phyloP scores from a whole-genome alignment of 1,140 invertebrate genomes.

The Argopecten irradians region DNA sequence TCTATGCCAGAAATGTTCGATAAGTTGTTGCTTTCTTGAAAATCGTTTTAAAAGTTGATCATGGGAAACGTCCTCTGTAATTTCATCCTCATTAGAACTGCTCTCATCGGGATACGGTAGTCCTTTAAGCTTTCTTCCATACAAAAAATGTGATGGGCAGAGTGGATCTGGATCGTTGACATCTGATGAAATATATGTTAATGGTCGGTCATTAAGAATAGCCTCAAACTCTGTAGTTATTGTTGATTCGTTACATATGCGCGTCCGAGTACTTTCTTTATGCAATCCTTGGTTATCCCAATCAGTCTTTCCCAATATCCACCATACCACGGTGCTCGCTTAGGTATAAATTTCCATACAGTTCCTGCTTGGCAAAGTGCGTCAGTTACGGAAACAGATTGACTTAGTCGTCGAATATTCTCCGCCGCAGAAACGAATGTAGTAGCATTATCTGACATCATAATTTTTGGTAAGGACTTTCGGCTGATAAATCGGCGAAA shows the following conservation, averaged over 20 bases:
- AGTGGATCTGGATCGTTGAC: slow-evolving; percentile 16
- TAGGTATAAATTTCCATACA: slow-evolving; percentile 37
- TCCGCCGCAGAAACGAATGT: slow-evolving; percentile 30
- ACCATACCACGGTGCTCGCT: neutral
- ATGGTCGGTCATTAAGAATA: neutral
- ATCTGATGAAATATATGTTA: slow-evolving; percentile 31
- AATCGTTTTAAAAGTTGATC: neutral
- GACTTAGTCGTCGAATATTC: slow-evolving; percentile 10
- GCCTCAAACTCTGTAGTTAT: neutral
- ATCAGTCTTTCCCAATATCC: no score
- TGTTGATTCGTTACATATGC: neutral
- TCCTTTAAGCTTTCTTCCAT: neutral
- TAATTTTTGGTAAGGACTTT: slow-evolving; percentile 29
- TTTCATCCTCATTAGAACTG: no score
- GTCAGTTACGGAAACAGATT: neutral
- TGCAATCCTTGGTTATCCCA: no score
- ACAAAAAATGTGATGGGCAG: slow-evolving; percentile 20
- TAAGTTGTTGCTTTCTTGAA: neutral
- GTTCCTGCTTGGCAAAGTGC: neutral
- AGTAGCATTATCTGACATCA: slow-evolving; percentile 36
- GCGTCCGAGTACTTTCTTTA: no score
- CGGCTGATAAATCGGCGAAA: slow-evolving; percentile 33
- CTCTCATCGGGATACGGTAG: no score
- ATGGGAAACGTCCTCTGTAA: no score
- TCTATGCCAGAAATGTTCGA: slow-evolving; percentile 32